Base-by-base conservation (phyloP, 2,888 invertebrate species). In the Brenthis ino region DNA sequence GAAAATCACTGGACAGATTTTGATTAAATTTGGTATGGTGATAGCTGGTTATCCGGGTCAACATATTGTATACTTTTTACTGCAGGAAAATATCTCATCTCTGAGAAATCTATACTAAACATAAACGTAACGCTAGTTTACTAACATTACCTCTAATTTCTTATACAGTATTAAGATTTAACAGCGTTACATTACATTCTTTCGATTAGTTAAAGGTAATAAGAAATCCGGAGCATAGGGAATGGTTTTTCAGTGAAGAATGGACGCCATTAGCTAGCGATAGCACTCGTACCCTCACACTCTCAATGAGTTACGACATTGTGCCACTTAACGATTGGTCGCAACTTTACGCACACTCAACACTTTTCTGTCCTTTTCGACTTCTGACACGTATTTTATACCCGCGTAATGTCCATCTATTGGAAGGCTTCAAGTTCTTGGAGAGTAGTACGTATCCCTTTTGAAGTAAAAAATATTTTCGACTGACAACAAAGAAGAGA, bases 301-400 rank as follows among this genome's bases (percentile, higher is more conserved):
- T 70, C 71, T 68, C 75, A 76, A 80, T 81, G 77, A 81, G 79
- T 82, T 77, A 79, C 77, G 64, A 72, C 78, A 79, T 77, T 77
- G 76, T 61, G 68, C 58, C 70, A 69, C 64, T 57, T 24, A 51
- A 63, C 65, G 69, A 73, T 69, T 58, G 69, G 67, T 69, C 69
- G 73, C 69, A 70, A 67, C 53, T 64, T 66, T 70, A 56, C 57
- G 65, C 57, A 70, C 72, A 67, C 70, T 73, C 71, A 72, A 70
- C 72, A 70, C 66, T 71, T 73, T 68, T 24, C 24, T 63, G 24
- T 56, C 65, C 63, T 57, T 66, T 57, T 20, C 61, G 67, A 57
- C 33, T 37, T 67, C 28, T 64, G 47, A 55, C 64, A 51, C 48
- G 11, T 64, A 53, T 55, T 20, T 47, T 20, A 55, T 37, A 20